Evolutionary conservation across 2,113 vertebrate genomes (phyloP).

Genomic region (Nothoprocta perdicaria): DNA sequence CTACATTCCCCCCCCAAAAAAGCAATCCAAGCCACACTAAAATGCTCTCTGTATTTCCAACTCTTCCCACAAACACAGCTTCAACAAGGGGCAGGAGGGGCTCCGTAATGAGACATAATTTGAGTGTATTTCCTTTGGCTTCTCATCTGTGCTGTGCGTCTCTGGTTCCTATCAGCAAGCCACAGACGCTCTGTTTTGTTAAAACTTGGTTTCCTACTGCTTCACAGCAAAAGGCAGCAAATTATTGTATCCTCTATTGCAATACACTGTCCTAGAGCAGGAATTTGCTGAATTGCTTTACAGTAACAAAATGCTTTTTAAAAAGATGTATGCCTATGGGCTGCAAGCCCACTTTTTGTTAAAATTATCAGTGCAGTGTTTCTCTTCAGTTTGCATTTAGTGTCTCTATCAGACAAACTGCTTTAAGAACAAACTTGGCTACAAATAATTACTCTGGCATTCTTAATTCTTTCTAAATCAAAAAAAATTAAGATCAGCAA

Average conservation of each 20-base stretch:
- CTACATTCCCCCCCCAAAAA: background rate
- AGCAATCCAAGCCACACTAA: background rate
- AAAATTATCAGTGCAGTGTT: background rate
- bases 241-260: background rate
- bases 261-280: background rate
- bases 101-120: background rate
- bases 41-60: background rate
- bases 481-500: slow-evolving; percentile 30
- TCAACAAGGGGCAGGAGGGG: background rate
- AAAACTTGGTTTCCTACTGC: background rate
- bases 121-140: background rate
- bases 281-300: slow-evolving; percentile 37
- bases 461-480: background rate
- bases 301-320: background rate
- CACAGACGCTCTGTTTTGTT: rapidly evolving
- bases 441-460: background rate
- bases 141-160: background rate
- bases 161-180: background rate
- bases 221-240: background rate
- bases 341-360: slow-evolving; percentile 24
- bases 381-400: slow-evolving; percentile 35
- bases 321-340: slow-evolving; percentile 46
- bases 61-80: background rate
- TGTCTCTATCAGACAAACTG: slow-evolving; percentile 53
- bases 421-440: slow-evolving; percentile 39